phyloP scores from a whole-genome alignment of 2,797 vertebrate genomes.

The Etheostoma perlongum region DNA sequence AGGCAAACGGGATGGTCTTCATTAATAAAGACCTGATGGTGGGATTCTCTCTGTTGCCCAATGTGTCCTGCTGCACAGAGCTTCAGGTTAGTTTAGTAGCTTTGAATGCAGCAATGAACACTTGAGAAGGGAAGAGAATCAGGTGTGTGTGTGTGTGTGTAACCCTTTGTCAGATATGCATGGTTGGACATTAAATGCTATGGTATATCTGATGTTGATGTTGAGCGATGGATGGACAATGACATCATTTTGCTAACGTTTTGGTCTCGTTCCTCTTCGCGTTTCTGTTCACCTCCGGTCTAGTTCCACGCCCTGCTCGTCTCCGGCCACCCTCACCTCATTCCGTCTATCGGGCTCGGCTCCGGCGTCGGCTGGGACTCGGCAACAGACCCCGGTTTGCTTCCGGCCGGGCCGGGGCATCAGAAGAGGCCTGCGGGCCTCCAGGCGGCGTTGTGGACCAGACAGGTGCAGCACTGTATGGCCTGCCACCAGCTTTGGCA shows the following conservation, averaged over 20 bases:
- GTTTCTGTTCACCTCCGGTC: slow-evolving; percentile 12
- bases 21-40: slow-evolving; percentile 29
- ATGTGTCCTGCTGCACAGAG: slow-evolving; percentile 25
- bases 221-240: slow-evolving; percentile 9
- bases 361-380: slow-evolving; percentile 42
- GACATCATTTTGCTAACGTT: slow-evolving; percentile 64
- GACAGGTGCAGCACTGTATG: slow-evolving; percentile 98
- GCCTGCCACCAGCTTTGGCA: slow-evolving; percentile 99
- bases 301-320: slow-evolving; percentile 91
- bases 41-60: slow-evolving; percentile 8
- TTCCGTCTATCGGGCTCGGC: slow-evolving; percentile 70
- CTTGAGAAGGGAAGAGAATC: slow-evolving; percentile 9
- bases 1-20: slow-evolving; percentile 20
- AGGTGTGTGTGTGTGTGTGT: neutral
- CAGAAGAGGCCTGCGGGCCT: slow-evolving; percentile 93
- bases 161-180: neutral
- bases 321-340: slow-evolving; percentile 86
- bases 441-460: slow-evolving; percentile 95
- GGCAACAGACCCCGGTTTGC: slow-evolving; percentile 2
- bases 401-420: slow-evolving; percentile 59
- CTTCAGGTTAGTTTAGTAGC: neutral
- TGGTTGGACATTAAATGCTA: neutral
- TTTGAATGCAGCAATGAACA: neutral
- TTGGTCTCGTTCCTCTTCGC: slow-evolving; percentile 55
- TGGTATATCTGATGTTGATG: neutral